A percentile compares a stretch with the other conserved stretches of the same genome.
Conservation (phyloP, 2,797 vertebrate genomes). For the Melanitta fusca region DNA sequence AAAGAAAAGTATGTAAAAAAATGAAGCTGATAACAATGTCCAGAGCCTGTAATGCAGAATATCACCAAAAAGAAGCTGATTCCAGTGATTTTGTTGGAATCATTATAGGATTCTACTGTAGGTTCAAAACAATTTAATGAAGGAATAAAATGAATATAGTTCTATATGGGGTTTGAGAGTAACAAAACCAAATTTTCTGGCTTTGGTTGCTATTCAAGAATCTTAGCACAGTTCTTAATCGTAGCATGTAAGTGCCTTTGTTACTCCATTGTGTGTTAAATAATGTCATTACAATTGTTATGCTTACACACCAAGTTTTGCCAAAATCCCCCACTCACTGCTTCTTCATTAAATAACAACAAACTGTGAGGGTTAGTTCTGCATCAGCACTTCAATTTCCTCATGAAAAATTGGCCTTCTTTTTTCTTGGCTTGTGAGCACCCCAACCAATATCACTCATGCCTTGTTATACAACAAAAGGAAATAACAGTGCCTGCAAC, state of each 20-base stretch:
- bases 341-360: conserved; percentile 75
- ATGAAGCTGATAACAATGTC: neutral
- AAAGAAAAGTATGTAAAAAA: conserved; percentile 9
- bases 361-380: conserved; percentile 71
- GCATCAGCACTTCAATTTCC: conserved; percentile 72
- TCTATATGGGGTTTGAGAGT: neutral
- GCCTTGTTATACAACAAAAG: conserved; percentile 56
- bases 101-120: neutral
- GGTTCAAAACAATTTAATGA: neutral
- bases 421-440: conserved; percentile 62
- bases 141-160: neutral
- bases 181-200: neutral
- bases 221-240: conserved; percentile 16
- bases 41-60: neutral
- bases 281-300: conserved; percentile 55
- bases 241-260: neutral
- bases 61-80: neutral
- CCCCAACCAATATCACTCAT: conserved; percentile 48
- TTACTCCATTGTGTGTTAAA: conserved; percentile 53
- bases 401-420: conserved; percentile 68
- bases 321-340: conserved; percentile 64
- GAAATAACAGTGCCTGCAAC: conserved; percentile 16
- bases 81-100: neutral
- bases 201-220: conserved; percentile 7
- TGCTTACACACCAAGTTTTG: conserved; percentile 58